Evolutionary conservation across 2,888 invertebrate species (phyloP).

Genomic region (Notodonta dromedarius): DNA sequence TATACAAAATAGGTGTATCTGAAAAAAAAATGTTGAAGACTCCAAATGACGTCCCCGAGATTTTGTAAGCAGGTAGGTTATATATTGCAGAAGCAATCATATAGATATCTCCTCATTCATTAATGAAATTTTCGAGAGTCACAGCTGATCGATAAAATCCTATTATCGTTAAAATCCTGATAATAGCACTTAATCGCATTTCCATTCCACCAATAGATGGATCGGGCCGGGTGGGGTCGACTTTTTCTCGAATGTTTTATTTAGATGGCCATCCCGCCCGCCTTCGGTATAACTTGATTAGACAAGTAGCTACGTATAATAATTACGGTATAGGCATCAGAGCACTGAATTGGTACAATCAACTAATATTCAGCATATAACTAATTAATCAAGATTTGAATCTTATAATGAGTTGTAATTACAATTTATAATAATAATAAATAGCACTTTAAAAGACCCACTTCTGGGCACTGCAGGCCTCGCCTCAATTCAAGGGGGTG

Average conservation of each 20-base stretch:
- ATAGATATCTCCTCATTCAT: background rate
- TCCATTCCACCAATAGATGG: constrained; percentile 24
- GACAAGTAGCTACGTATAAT: background rate
- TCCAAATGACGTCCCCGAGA: no score
- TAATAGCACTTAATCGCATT: constrained; percentile 7
- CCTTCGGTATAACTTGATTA: constrained; percentile 21
- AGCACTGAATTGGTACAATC: background rate
- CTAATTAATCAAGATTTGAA: no score
- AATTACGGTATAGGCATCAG: background rate
- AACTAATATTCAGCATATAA: no score
- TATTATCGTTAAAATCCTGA: constrained; percentile 9
- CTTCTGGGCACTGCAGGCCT: no score
- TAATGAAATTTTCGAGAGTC: background rate
- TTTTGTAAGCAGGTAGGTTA: no score
- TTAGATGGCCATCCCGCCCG: constrained; percentile 26
- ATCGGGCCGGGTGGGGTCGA: constrained; percentile 17
- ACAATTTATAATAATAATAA: no score
- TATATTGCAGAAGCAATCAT: background rate
- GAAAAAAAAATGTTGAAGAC: no score
- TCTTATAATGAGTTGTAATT: no score
- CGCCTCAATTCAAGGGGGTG: no score
- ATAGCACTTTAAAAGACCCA: no score
- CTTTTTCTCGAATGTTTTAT: constrained; percentile 34
- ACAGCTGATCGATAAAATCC: constrained; percentile 8
- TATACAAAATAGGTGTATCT: no score